Conservation (phyloP, 2,113 vertebrate genomes). For the Fregata magnificens region DNA sequence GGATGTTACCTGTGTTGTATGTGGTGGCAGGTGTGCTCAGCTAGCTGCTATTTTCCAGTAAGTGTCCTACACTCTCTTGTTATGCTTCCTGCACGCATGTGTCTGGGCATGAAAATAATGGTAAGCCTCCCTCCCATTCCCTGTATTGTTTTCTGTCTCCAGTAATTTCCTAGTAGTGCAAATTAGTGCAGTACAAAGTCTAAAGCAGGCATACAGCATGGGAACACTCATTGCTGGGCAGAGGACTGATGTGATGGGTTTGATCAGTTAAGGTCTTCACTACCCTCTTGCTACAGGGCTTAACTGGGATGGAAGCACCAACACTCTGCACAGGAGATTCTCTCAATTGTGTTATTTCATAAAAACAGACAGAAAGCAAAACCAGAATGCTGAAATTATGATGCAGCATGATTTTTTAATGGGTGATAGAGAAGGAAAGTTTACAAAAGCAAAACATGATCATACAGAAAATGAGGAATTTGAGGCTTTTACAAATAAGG, state of each 20-base stretch:
- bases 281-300: rapidly evolving
- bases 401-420: neutral
- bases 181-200: neutral
- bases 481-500: neutral
- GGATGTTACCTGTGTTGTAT: too few relatives aligned
- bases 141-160: neutral
- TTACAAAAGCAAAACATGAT: neutral
- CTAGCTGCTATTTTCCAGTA: too few relatives aligned
- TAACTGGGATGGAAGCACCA: neutral
- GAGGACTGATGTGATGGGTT: neutral
- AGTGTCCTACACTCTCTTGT: rapidly evolving
- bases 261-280: rapidly evolving
- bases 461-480: neutral
- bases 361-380: neutral
- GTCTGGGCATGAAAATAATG: neutral
- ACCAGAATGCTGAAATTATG: neutral
- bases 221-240: neutral
- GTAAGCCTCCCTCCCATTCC: neutral
- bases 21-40: rapidly evolving
- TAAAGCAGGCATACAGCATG: rapidly evolving
- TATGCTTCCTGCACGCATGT: rapidly evolving
- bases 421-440: neutral
- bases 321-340: rapidly evolving
- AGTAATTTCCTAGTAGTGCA: neutral
- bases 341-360: neutral